Evolutionary conservation across 2,888 invertebrate genomes (phyloP).

Genomic region (Oscheius sp.): DNA sequence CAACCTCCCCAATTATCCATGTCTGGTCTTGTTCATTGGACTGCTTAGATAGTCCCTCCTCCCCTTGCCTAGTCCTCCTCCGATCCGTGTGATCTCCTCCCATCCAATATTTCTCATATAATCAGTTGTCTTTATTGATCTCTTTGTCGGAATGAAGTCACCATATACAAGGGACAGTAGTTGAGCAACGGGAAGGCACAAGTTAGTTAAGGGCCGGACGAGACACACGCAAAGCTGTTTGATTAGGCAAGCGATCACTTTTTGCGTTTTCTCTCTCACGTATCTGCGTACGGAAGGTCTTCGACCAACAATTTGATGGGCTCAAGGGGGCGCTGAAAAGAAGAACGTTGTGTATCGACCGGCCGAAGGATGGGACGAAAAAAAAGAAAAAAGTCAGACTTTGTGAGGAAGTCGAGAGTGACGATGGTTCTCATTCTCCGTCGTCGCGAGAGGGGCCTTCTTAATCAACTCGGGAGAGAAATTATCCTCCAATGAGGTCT

Average conservation of each 20-base stretch:
- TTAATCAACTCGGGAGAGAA: slow-evolving; percentile 44
- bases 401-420: slow-evolving; percentile 29
- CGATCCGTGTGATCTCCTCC: slow-evolving; percentile 18
- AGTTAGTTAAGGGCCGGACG: slow-evolving; percentile 20
- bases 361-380: neutral
- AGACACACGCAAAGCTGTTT: neutral
- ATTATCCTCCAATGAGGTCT: slow-evolving; percentile 47
- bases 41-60: neutral
- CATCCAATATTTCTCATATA: neutral
- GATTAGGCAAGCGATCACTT: slow-evolving; percentile 17
- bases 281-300: slow-evolving; percentile 66
- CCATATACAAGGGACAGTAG: slow-evolving; percentile 8
- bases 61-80: neutral
- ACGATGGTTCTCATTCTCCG: neutral
- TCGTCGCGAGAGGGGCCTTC: slow-evolving; percentile 37
- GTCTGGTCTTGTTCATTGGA: slow-evolving; percentile 9
- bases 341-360: too few relatives aligned
- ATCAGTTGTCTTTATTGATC: slow-evolving; percentile 7
- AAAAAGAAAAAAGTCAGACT: slow-evolving; percentile 28
- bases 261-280: slow-evolving; percentile 29
- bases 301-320: slow-evolving; percentile 65
- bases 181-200: slow-evolving; percentile 32
- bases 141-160: slow-evolving; percentile 27
- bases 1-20: slow-evolving; percentile 11
- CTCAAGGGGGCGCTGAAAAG: slow-evolving; percentile 58